phyloP scores from a whole-genome alignment of 2,113 vertebrate genomes.

The Coregonus clupeaformis region DNA sequence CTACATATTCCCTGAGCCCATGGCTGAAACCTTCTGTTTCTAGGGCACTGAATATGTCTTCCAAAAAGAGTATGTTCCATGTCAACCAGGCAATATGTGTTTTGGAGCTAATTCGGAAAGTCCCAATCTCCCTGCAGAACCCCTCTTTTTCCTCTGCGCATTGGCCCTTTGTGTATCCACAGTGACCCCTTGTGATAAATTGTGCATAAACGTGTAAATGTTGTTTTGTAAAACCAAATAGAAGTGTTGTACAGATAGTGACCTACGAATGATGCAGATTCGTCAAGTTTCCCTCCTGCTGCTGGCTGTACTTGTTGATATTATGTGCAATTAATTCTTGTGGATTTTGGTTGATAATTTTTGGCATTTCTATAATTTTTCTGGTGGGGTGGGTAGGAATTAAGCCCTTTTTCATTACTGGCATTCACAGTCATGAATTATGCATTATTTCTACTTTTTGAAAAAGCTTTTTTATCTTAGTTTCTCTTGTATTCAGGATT shows the following conservation, averaged over 20 bases:
- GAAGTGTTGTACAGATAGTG: constrained; percentile 63
- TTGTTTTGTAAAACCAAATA: constrained; percentile 71
- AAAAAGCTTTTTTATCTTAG: not conserved
- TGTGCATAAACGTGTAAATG: constrained; percentile 64
- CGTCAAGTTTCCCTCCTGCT: constrained; percentile 49
- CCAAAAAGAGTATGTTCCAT: constrained; percentile 50
- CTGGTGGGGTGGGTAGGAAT: too few species aligned
- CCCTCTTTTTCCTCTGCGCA: constrained; percentile 55
- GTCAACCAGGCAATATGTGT: constrained; percentile 17
- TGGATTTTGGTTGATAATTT: constrained; percentile 18
- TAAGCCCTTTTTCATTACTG: not conserved
- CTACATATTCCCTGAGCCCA: not conserved
- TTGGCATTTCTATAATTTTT: not conserved
- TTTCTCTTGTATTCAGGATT: not conserved
- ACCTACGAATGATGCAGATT: constrained; percentile 58
- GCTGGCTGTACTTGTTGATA: constrained; percentile 66
- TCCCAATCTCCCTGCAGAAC: constrained; percentile 42
- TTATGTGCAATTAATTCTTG: constrained; percentile 27
- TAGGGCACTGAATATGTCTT: constrained; percentile 63
- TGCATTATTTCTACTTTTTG: not conserved
- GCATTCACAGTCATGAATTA: not conserved
- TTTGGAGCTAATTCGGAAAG: constrained; percentile 31
- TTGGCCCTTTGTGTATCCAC: constrained; percentile 61
- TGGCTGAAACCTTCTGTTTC: constrained; percentile 21
- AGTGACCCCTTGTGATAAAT: constrained; percentile 73